These are phyloP conservation scores for Salminus brasiliensis DNA, from an alignment of 2,113 vertebrate species.

Conservation along the genomic window DNA sequence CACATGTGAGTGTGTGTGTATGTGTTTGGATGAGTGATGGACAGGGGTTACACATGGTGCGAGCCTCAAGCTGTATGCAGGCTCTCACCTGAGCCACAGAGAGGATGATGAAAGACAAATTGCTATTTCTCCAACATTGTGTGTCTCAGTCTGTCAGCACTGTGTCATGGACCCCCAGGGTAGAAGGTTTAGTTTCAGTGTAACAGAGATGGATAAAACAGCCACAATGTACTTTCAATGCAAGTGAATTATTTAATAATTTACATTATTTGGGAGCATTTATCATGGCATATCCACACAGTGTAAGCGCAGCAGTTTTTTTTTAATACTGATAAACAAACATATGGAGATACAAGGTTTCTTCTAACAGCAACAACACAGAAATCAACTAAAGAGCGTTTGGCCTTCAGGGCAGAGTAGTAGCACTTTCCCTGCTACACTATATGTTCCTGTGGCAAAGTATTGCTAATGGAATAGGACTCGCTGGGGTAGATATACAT, in stretches of 20 bases:
- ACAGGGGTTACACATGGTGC: neutral
- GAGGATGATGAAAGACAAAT: neutral
- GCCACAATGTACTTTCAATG: too few relatives aligned
- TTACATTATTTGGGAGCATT: too few relatives aligned
- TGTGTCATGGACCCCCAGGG: neutral
- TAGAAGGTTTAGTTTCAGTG: neutral
- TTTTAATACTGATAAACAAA: too few relatives aligned
- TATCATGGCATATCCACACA: too few relatives aligned
- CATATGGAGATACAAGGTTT: too few relatives aligned
- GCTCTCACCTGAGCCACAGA: neutral
- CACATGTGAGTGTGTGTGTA: conserved; percentile 7
- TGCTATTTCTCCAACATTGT: neutral
- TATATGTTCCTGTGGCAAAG: too few relatives aligned
- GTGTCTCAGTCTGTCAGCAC: neutral
- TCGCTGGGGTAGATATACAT: too few relatives aligned
- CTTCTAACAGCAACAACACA: neutral
- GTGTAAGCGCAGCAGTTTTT: too few relatives aligned
- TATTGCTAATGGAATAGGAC: too few relatives aligned
- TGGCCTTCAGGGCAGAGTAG: neutral
- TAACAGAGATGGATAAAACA: neutral
- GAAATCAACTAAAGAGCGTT: neutral
- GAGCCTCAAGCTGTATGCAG: neutral
- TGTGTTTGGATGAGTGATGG: neutral
- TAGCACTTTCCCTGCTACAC: neutral
- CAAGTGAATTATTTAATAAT: too few relatives aligned